Base-by-base conservation (phyloP, 2,888 invertebrate species). In the Tipula lateralis region DNA sequence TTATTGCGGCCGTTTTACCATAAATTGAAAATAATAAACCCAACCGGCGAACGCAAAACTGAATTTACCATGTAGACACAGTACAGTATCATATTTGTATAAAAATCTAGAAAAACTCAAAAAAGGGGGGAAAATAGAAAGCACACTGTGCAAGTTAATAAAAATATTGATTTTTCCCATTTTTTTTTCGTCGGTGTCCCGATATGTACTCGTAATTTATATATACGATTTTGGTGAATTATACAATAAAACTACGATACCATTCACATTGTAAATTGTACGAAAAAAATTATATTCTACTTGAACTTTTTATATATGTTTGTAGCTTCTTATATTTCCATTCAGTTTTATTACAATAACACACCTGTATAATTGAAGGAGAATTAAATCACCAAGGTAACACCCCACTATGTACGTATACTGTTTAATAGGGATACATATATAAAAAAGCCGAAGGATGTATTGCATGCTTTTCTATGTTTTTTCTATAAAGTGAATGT, bases 311-410 rank as follows among this genome's bases (percentile, higher is more conserved):
- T 66, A 24, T n/a, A n/a, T n/a, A n/a, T n/a, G n/a, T n/a, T n/a
- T 19, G 12, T 66, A 66, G 19, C 66, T 66, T 66, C 24, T 66
- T 66, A 12, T 66, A 66, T 19, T 24, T 66, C 16, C 3, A 44
- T 44, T 44, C 44, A 16, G 44, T 16, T 44, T 66, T 66, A 66
- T 66, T 66, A 66, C 66, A 24, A 66, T 66, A 66, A 24, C 66
- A 66, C 66, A 66, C 66, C 66, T 66, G 66, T 66, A 66, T 24
- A 66, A 19, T 24, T 66, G 24, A 66, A 66, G 66, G 24, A 66
- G 66, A 66, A 66, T 66, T 66, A 66, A 66, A 66, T 66, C 66
- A 66, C 66, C 66, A 24, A 66, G 66, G 66, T 66, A 66, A 66
- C 66, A 66, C 66, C 66, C 66, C 66, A 66, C 66, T 66, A n/a